A percentile compares a stretch with the other conserved stretches of the same genome.
Evolutionary conservation across 2,888 invertebrate species (phyloP).

Genomic region (Bombylius major): DNA sequence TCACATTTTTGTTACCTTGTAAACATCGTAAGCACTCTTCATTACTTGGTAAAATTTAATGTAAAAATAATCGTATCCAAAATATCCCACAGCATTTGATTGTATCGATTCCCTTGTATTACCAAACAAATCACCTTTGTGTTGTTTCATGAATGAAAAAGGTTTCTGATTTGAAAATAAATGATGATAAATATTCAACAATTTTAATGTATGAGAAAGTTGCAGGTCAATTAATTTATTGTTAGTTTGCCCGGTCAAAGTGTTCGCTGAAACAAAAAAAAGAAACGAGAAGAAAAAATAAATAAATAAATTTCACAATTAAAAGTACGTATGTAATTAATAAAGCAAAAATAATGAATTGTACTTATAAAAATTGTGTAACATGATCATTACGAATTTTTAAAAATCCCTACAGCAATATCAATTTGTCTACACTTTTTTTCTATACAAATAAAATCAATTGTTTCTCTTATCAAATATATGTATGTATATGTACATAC

Average conservation of each 20-base stretch:
- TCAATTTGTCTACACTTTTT: no score
- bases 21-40: conserved; percentile 72
- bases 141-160: conserved; percentile 25
- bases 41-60: conserved; percentile 72
- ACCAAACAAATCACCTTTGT: conserved; percentile 29
- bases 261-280: conserved; percentile 18
- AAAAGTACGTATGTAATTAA: background rate
- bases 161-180: conserved; percentile 33
- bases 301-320: background rate
- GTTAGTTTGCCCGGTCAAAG: conserved; percentile 13
- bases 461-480: no score
- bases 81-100: conserved; percentile 42
- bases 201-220: conserved; percentile 31
- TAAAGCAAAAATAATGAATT: background rate
- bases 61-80: conserved; percentile 63
- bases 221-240: conserved; percentile 22
- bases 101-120: conserved; percentile 25
- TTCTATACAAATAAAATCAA: no score
- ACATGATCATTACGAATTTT: no score
- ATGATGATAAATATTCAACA: conserved; percentile 36
- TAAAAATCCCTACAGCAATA: no score
- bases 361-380: no score
- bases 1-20: conserved; percentile 48
- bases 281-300: background rate
- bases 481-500: no score